phyloP scores from a whole-genome alignment of 2,888 invertebrate species.

The Drymonia ruficornis region DNA sequence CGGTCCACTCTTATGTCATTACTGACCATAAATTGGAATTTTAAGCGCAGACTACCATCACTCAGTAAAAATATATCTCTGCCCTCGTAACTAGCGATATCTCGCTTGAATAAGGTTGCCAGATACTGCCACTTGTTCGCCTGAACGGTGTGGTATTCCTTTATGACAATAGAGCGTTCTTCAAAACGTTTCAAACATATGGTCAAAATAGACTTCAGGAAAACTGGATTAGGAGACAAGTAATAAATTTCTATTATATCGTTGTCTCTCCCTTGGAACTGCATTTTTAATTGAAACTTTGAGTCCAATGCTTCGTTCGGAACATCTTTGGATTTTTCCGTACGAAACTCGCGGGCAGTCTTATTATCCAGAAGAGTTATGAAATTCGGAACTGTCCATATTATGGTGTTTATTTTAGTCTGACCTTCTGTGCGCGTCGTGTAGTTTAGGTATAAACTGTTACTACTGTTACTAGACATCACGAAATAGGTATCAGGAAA shows the following conservation, averaged over 20 bases:
- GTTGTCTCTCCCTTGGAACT: conserved; percentile 70
- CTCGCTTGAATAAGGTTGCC: conserved; percentile 70
- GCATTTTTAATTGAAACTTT: conserved; percentile 73
- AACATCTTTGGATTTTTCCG: conserved; percentile 59
- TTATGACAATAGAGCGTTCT: conserved; percentile 71
- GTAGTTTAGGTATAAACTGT: conserved; percentile 50
- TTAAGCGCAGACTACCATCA: conserved; percentile 71
- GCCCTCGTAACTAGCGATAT: conserved; percentile 64
- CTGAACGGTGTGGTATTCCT: conserved; percentile 73
- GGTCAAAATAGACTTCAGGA: conserved; percentile 69
- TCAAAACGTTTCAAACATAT: conserved; percentile 73
- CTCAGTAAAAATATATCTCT: conserved; percentile 64
- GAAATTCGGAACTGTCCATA: conserved; percentile 74
- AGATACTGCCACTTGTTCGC: conserved; percentile 78
- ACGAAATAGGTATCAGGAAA: conserved; percentile 5
- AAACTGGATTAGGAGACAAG: conserved; percentile 66
- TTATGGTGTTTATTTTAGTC: conserved; percentile 71
- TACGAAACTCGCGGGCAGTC: conserved; percentile 64
- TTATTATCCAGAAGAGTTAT: conserved; percentile 65
- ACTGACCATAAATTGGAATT: conserved; percentile 74
- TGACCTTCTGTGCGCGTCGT: conserved; percentile 73
- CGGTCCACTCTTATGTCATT: conserved; percentile 71
- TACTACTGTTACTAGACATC: conserved; percentile 38
- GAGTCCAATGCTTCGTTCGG: conserved; percentile 45
- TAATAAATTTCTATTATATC: conserved; percentile 76